These are phyloP conservation scores for Scaeva pyrastri DNA, from an alignment of 2,888 invertebrate species.

Conservation along the genomic window DNA sequence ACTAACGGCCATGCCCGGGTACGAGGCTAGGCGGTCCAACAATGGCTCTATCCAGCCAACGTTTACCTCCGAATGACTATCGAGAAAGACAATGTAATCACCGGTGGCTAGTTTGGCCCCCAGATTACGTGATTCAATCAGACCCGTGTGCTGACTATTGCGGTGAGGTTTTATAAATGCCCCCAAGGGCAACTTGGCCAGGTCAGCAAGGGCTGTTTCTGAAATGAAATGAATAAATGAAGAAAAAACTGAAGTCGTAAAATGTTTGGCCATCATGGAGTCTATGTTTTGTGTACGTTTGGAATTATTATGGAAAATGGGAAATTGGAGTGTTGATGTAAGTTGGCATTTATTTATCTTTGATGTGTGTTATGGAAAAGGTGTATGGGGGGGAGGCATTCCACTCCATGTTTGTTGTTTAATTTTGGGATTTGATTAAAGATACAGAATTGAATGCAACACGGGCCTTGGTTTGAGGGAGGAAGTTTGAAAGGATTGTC, in stretches of 20 bases:
- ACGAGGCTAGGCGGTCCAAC: slow-evolving; percentile 79
- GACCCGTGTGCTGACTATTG: slow-evolving; percentile 80
- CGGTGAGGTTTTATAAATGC: slow-evolving; percentile 76
- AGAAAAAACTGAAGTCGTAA: background rate
- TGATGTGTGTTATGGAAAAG: background rate
- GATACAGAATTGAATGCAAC: background rate
- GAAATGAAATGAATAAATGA: background rate
- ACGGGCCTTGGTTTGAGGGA: background rate
- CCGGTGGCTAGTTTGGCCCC: slow-evolving; percentile 82
- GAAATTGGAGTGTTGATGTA: slow-evolving; percentile 7
- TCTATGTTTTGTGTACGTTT: background rate
- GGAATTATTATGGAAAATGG: slow-evolving; percentile 11
- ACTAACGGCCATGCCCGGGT: slow-evolving; percentile 81
- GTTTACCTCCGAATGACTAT: slow-evolving; percentile 84
- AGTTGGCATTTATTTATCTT: slow-evolving; percentile 4
- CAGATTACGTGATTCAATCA: slow-evolving; percentile 83
- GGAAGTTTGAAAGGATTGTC: too few species aligned
- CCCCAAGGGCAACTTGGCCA: slow-evolving; percentile 43
- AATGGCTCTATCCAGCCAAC: slow-evolving; percentile 84
- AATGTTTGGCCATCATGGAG: slow-evolving; percentile 1
- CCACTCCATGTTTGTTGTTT: background rate
- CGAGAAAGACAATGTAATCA: slow-evolving; percentile 83
- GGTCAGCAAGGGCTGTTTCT: slow-evolving; percentile 39
- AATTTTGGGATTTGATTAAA: background rate
- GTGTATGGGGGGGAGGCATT: too few species aligned